Evolutionary conservation across 2,113 vertebrate genomes (phyloP).

Genomic region (Lycocorax pyrrhopterus): DNA sequence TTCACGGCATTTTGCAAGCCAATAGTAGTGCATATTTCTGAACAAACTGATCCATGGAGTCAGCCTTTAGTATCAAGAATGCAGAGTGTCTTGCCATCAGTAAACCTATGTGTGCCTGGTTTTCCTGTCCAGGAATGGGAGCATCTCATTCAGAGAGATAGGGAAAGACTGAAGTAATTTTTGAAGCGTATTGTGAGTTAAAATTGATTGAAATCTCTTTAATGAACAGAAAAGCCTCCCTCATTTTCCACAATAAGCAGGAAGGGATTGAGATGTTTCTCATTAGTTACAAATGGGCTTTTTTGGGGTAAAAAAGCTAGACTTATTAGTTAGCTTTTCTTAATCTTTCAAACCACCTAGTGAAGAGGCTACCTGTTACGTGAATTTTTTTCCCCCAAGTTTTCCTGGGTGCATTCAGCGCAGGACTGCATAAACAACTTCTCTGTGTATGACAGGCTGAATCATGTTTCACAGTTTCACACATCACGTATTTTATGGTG

Average conservation of each 20-base stretch:
- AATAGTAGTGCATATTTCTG: background rate
- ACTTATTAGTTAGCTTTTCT: background rate
- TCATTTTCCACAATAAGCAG: background rate
- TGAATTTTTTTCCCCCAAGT: background rate
- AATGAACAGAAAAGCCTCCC: background rate
- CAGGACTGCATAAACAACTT: background rate
- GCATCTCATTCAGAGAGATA: background rate
- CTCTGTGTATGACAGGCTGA: background rate
- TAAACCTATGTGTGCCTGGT: background rate
- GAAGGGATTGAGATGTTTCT: background rate
- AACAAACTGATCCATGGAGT: background rate
- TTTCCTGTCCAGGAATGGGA: background rate
- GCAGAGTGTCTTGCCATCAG: background rate
- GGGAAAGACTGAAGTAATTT: background rate
- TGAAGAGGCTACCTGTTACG: background rate
- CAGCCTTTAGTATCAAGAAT: background rate
- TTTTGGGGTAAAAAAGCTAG: background rate
- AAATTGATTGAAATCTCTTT: background rate
- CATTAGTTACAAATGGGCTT: background rate
- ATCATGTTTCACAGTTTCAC: slow-evolving; percentile 2
- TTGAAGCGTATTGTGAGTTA: background rate
- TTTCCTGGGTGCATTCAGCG: background rate
- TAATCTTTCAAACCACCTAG: background rate
- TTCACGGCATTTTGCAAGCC: background rate
- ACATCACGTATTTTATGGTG: background rate